Conservation (phyloP, 2,888 invertebrate species). For the Allolobophora icterica region DNA sequence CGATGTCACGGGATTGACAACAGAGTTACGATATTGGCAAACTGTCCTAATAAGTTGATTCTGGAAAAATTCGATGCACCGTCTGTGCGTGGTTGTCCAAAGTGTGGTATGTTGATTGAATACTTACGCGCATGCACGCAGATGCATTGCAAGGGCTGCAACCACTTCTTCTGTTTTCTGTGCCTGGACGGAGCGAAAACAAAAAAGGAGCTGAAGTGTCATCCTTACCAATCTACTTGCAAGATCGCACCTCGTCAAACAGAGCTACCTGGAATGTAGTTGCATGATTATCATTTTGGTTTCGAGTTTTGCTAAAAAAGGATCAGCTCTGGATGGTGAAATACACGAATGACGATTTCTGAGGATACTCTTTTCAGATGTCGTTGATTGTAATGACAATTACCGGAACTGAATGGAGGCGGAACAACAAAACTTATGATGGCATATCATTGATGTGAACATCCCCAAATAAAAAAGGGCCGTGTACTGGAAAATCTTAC, state of each 20-base stretch:
- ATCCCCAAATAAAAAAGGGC: too few relatives aligned
- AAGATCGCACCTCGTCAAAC: conserved; percentile 29
- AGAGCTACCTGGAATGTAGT: conserved; percentile 3
- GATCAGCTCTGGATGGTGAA: not conserved
- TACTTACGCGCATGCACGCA: conserved; percentile 1
- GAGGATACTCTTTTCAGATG: not conserved
- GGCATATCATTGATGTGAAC: too few relatives aligned
- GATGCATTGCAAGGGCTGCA: conserved; percentile 7
- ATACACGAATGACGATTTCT: not conserved
- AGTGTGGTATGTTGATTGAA: conserved; percentile 33
- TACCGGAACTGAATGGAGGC: not conserved
- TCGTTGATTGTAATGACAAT: not conserved
- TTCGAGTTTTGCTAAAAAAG: not conserved
- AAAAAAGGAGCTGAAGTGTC: not conserved
- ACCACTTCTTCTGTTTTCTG: conserved; percentile 31
- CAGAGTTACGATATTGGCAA: conserved; percentile 1
- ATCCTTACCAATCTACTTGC: conserved; percentile 25
- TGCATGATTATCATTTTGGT: not conserved
- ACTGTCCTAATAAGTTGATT: conserved; percentile 29
- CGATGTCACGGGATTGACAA: not conserved
- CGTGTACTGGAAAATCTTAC: too few relatives aligned
- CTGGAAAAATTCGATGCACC: not conserved
- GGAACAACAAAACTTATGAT: too few relatives aligned
- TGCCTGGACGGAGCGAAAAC: conserved; percentile 23
- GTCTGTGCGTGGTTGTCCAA: conserved; percentile 31